These are phyloP conservation scores for Platyrinchus mystaceus DNA, from an alignment of 2,797 vertebrate species.

Conservation along the genomic window DNA sequence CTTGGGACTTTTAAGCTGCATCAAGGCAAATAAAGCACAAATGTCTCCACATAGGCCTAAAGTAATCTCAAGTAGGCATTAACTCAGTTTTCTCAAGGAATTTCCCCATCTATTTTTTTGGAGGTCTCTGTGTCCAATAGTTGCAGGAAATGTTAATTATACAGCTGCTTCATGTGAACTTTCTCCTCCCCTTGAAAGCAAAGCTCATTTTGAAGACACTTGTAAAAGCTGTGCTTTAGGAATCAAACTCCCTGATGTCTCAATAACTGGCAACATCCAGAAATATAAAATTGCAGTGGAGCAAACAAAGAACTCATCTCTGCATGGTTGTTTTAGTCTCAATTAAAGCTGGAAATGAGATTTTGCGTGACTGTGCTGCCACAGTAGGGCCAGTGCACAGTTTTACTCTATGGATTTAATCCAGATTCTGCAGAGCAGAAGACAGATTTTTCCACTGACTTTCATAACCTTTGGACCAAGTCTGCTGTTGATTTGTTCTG, in stretches of 20 bases:
- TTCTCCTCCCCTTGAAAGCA: background rate
- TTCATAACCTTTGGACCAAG: background rate
- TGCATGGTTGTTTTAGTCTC: background rate
- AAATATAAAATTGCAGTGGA: background rate
- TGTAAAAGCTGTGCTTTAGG: background rate
- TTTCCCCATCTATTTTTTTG: background rate
- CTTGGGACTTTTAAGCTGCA: background rate
- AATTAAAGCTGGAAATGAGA: background rate
- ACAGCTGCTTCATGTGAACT: background rate
- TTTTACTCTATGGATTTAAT: background rate
- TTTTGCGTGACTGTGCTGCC: background rate
- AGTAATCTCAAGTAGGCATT: background rate
- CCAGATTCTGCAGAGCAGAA: background rate
- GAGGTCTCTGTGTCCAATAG: background rate
- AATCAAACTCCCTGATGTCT: slow-evolving; percentile 5
- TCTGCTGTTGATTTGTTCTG: background rate
- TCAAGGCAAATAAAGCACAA: background rate
- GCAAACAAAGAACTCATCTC: background rate
- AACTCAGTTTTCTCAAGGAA: background rate
- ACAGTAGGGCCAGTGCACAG: background rate
- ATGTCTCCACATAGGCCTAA: background rate
- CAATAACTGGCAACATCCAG: background rate
- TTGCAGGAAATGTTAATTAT: slow-evolving; percentile 7
- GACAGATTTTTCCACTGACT: background rate
- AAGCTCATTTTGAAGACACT: slow-evolving; percentile 17